Conservation (phyloP, 2,797 vertebrate species). For the Avahi laniger region DNA sequence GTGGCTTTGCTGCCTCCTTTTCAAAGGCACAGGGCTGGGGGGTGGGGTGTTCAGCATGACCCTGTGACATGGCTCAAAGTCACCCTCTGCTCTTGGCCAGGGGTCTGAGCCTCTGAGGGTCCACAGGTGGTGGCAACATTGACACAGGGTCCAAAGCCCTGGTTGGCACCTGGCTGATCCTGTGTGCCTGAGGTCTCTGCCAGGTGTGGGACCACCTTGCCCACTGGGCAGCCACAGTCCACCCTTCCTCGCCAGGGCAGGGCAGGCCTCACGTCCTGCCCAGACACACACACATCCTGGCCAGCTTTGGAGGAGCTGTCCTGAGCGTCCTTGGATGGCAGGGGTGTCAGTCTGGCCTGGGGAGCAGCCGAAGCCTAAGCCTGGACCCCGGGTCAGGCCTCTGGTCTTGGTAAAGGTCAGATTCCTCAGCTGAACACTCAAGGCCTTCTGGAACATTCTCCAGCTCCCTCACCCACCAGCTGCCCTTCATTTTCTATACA, state of each 20-base stretch:
- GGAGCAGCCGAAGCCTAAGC: background rate
- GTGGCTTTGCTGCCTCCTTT: conserved; percentile 58
- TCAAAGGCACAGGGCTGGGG: conserved; percentile 58
- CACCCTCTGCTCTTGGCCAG: conserved; percentile 34
- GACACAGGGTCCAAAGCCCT: conserved; percentile 1
- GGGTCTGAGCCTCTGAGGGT: conserved; percentile 10
- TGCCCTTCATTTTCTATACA: background rate
- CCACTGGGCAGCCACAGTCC: background rate
- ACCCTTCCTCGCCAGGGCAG: background rate
- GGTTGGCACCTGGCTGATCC: background rate
- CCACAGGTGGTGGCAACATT: conserved; percentile 13
- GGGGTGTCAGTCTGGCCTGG: background rate
- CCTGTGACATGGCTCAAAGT: conserved; percentile 70
- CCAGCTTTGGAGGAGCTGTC: background rate
- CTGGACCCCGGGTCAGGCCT: background rate
- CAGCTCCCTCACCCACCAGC: background rate
- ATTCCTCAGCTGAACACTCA: background rate
- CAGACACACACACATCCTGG: background rate
- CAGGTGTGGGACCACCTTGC: background rate
- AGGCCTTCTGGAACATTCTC: background rate
- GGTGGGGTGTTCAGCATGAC: conserved; percentile 53
- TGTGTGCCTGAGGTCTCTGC: background rate
- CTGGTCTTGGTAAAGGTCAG: background rate
- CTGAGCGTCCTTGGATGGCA: background rate
- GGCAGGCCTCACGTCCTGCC: background rate